Evolutionary conservation across 2,797 vertebrate genomes (phyloP).

Genomic region (Poeciliopsis turneri): DNA sequence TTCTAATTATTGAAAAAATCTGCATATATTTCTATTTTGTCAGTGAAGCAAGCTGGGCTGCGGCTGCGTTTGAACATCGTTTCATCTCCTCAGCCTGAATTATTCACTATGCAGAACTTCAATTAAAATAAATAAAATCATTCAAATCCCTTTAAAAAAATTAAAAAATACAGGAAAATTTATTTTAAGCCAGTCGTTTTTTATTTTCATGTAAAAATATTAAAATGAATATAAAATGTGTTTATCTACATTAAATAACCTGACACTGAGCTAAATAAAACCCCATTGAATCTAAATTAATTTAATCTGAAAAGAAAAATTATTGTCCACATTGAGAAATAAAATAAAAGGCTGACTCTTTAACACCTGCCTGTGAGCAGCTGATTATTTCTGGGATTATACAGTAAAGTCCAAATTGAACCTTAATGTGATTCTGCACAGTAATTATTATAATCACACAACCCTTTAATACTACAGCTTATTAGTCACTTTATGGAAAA

Average conservation of each 20-base stretch:
- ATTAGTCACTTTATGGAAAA: not conserved
- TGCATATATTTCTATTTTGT: not conserved
- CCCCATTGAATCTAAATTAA: not conserved
- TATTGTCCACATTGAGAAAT: not conserved
- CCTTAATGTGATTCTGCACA: constrained; percentile 1
- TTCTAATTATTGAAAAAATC: not conserved
- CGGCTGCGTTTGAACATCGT: not conserved
- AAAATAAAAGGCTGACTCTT: not conserved
- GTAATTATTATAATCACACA: constrained; percentile 3
- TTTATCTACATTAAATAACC: not conserved
- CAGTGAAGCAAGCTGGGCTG: not conserved
- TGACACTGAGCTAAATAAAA: not conserved
- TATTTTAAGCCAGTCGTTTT: not conserved
- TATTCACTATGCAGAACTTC: not conserved
- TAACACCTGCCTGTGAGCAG: not conserved
- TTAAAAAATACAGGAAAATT: not conserved
- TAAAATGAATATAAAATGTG: not conserved
- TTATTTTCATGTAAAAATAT: not conserved
- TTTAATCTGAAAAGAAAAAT: not conserved
- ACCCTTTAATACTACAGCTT: not conserved
- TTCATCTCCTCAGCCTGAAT: not conserved
- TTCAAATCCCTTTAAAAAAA: not conserved
- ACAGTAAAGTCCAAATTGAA: not conserved
- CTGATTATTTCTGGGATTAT: constrained; percentile 7
- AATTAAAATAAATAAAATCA: not conserved